Evolutionary conservation across 2,797 vertebrate genomes (phyloP).

Genomic region (Sternarchorhynchus goeldii): DNA sequence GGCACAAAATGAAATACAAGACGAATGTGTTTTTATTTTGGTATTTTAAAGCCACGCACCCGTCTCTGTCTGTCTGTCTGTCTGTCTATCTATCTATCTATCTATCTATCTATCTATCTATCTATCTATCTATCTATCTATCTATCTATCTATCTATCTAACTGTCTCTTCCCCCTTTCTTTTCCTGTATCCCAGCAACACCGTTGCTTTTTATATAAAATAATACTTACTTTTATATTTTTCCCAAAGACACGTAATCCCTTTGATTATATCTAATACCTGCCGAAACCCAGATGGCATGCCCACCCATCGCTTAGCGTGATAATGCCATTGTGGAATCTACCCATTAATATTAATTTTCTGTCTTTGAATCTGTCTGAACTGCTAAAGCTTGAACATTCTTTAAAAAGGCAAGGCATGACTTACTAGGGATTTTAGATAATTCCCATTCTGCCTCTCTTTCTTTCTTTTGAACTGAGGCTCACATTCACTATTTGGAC

Average conservation of each 20-base stretch:
- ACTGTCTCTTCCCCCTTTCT: conserved; percentile 1
- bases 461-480: conserved; percentile 50
- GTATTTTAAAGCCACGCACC: not conserved
- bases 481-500: conserved; percentile 44
- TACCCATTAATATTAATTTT: conserved; percentile 93
- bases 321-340: conserved; percentile 96
- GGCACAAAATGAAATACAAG: conserved; percentile 2
- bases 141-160: conserved; percentile 7
- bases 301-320: conserved; percentile 92
- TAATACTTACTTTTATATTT: conserved; percentile 81
- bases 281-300: conserved; percentile 91
- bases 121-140: conserved; percentile 1
- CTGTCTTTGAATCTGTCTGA: conserved; percentile 86
- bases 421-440: conserved; percentile 88
- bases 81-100: conserved; percentile 6
- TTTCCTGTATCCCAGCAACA: conserved; percentile 21
- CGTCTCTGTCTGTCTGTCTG: conserved; percentile 7
- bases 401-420: conserved; percentile 78
- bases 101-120: conserved; percentile 12
- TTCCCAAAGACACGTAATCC: conserved; percentile 91
- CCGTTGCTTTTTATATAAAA: conserved; percentile 70
- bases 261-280: conserved; percentile 98
- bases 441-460: conserved; percentile 70
- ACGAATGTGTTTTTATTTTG: not conserved
- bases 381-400: conserved; percentile 86